Percentiles rank a stretch among this genome's conserved stretches.
phyloP scores from a whole-genome alignment of 2,888 invertebrate genomes.

The Myopa testacea region DNA sequence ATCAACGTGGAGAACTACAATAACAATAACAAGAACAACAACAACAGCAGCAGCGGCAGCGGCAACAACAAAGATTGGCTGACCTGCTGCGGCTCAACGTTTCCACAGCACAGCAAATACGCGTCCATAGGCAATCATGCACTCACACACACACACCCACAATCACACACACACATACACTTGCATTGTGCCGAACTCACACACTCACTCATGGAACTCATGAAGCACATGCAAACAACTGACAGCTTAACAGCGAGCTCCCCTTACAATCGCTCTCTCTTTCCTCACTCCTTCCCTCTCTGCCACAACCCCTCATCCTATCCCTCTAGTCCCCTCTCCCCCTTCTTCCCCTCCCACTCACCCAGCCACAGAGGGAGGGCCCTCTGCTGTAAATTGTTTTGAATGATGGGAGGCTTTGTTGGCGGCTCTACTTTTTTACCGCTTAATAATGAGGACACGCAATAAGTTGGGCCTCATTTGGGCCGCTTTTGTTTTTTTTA shows the following conservation, averaged over 20 bases:
- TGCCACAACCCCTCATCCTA: too few relatives aligned
- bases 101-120: slow-evolving; percentile 41
- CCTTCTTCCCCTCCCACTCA: background rate
- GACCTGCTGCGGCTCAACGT: background rate
- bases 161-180: background rate
- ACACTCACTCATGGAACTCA: background rate
- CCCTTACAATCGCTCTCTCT: too few relatives aligned
- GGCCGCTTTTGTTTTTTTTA: background rate
- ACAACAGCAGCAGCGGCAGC: background rate
- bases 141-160: slow-evolving; percentile 37
- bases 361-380: too few relatives aligned
- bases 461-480: slow-evolving; percentile 12
- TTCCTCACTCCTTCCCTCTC: too few relatives aligned
- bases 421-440: background rate
- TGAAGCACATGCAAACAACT: slow-evolving; percentile 6
- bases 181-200: slow-evolving; percentile 8
- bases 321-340: background rate
- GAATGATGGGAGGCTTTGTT: background rate
- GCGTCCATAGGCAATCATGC: slow-evolving; percentile 44
- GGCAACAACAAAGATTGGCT: background rate
- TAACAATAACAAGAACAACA: too few relatives aligned
- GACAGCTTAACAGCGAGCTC: background rate
- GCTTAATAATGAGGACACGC: slow-evolving; percentile 6
- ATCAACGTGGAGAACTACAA: too few relatives aligned
- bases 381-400: background rate